Conservation (phyloP, 2,888 invertebrate genomes). For the Xiphydria camelus region DNA sequence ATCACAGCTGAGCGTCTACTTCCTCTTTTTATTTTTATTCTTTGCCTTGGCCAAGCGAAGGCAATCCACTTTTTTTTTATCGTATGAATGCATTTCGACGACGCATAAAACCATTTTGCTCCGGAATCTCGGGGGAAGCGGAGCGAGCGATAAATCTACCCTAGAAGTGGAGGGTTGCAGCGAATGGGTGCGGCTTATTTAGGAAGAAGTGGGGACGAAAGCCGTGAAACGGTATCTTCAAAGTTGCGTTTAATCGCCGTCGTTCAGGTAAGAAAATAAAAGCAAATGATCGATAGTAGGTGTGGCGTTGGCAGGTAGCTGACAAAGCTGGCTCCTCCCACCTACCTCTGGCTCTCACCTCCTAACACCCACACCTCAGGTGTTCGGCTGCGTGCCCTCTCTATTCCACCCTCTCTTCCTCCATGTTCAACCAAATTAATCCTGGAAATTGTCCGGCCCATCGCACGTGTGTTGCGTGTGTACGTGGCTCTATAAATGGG, state of each 20-base stretch:
- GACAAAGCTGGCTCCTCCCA: constrained; percentile 37
- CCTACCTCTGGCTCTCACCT: constrained; percentile 23
- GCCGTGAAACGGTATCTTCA: background rate
- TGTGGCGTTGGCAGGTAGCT: constrained; percentile 29
- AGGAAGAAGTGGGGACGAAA: background rate
- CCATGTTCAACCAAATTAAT: background rate
- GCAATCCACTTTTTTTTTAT: too few species aligned
- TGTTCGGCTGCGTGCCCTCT: background rate
- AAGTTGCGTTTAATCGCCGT: constrained; percentile 1
- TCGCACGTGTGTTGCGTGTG: too few species aligned
- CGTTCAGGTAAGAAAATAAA: constrained; percentile 23
- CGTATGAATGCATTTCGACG: too few species aligned
- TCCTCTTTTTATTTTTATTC: too few species aligned
- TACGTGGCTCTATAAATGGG: too few species aligned
- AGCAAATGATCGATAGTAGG: constrained; percentile 33
- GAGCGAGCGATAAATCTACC: too few species aligned
- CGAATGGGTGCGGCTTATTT: background rate
- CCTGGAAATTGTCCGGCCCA: constrained; percentile 1
- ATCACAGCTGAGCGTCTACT: too few species aligned
- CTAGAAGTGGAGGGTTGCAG: too few species aligned
- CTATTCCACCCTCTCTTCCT: background rate
- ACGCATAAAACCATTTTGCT: too few species aligned
- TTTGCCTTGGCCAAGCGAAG: too few species aligned
- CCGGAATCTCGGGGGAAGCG: too few species aligned
- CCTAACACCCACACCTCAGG: constrained; percentile 6